Conservation (phyloP, 2,888 invertebrate genomes). For the Ethmia dodecea region DNA sequence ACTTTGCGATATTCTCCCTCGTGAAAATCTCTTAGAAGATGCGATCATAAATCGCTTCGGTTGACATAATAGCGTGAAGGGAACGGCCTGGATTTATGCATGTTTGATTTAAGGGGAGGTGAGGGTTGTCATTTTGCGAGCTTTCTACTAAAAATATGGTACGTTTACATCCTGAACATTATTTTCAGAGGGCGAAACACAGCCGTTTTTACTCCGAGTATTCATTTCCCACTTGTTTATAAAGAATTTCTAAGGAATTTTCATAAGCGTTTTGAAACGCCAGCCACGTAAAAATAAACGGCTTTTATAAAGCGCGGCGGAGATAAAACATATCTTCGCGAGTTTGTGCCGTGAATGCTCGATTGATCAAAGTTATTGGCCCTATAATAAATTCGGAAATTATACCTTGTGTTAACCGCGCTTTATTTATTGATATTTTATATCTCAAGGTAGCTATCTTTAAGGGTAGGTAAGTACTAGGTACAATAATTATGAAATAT, state of each 20-base stretch:
- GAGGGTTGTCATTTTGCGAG: conserved; percentile 47
- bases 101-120: conserved; percentile 67
- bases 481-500: too few species aligned
- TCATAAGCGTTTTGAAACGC: conserved; percentile 25
- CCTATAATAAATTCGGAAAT: conserved; percentile 31
- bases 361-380: conserved; percentile 34
- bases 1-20: conserved; percentile 53
- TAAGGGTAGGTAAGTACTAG: too few species aligned
- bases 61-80: conserved; percentile 73
- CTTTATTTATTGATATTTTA: conserved; percentile 29
- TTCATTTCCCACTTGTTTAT: conserved; percentile 21
- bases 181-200: conserved; percentile 29
- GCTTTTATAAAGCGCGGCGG: conserved; percentile 19
- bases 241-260: conserved; percentile 19
- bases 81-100: conserved; percentile 68
- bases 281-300: conserved; percentile 20
- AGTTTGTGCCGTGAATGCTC: conserved; percentile 23
- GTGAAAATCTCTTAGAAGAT: conserved; percentile 69
- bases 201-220: conserved; percentile 21
- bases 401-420: conserved; percentile 24
- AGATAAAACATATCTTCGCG: conserved; percentile 20
- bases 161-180: conserved; percentile 34
- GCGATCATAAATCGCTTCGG: conserved; percentile 71
- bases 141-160: conserved; percentile 40
- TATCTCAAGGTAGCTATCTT: not conserved